Percentiles rank a stretch among this genome's conserved stretches.
Evolutionary conservation across 2,888 invertebrate species (phyloP).

Genomic region (Macrophya annulata): DNA sequence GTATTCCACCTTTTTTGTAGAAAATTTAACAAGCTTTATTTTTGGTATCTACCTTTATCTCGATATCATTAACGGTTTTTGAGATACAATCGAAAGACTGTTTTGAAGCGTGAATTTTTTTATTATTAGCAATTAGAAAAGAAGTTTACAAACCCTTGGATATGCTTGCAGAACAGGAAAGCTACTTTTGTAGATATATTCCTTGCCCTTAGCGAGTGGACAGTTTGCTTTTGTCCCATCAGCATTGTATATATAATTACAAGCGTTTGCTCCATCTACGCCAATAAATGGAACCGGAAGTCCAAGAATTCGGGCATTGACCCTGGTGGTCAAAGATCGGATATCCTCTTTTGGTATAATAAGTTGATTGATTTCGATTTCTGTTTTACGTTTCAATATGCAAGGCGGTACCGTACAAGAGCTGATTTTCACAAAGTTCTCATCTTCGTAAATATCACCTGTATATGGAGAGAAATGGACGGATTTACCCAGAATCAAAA

Average conservation of each 20-base stretch:
- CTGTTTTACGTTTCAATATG: slow-evolving; percentile 84
- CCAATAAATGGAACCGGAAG: slow-evolving; percentile 88
- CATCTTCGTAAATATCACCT: slow-evolving; percentile 78
- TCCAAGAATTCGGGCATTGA: slow-evolving; percentile 84
- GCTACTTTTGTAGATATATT: slow-evolving; percentile 86
- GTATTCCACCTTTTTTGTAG: no score
- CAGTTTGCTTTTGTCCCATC: slow-evolving; percentile 85
- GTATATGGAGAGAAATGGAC: slow-evolving; percentile 64
- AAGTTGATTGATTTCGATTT: slow-evolving; percentile 81
- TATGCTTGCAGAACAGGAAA: slow-evolving; percentile 82
- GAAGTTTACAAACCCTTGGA: slow-evolving; percentile 80
- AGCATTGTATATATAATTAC: slow-evolving; percentile 83
- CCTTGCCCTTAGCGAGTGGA: slow-evolving; percentile 85
- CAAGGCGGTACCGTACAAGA: slow-evolving; percentile 86
- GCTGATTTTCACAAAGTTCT: slow-evolving; percentile 81
- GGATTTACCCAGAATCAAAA: no score
- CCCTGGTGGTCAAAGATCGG: slow-evolving; percentile 82
- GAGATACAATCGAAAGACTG: slow-evolving; percentile 7
- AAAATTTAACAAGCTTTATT: neutral
- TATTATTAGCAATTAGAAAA: neutral
- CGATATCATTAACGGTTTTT: no score
- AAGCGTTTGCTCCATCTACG: slow-evolving; percentile 87
- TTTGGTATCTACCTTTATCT: neutral
- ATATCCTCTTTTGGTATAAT: slow-evolving; percentile 84
- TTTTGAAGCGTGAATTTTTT: neutral